phyloP scores from a whole-genome alignment of 2,888 invertebrate species.

The Andrena camellia region DNA sequence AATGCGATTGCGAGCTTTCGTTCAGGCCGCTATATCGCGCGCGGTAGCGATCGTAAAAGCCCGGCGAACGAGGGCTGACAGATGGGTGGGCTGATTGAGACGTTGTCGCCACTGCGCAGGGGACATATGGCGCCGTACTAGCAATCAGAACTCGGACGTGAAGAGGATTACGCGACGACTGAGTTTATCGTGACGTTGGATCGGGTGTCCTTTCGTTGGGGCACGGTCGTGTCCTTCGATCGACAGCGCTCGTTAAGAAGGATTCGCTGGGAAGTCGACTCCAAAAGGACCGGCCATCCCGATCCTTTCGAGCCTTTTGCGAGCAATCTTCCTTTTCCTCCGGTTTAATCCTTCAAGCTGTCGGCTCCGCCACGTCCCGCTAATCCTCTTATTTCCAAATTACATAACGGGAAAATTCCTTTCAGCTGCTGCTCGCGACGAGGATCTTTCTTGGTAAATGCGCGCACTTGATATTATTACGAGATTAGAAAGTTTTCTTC shows the following conservation, averaged over 20 bases:
- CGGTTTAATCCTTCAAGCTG: conserved; percentile 57
- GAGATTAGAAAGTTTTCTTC: neutral
- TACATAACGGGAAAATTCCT: conserved; percentile 30
- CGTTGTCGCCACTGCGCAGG: conserved; percentile 52
- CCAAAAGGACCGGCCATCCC: conserved; percentile 39
- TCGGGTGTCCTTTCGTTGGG: conserved; percentile 42
- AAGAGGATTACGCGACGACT: conserved; percentile 67
- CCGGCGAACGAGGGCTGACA: conserved; percentile 56
- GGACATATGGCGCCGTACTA: conserved; percentile 68
- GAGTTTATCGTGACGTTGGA: conserved; percentile 68
- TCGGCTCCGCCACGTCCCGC: conserved; percentile 44
- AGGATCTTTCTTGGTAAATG: neutral
- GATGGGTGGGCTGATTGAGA: conserved; percentile 71
- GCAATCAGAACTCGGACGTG: conserved; percentile 68
- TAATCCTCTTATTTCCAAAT: conserved; percentile 55
- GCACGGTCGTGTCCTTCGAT: conserved; percentile 39
- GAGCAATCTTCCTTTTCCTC: conserved; percentile 33
- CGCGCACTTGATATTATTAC: neutral
- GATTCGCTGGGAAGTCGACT: conserved; percentile 51
- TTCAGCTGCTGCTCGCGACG: neutral
- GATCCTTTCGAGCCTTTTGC: conserved; percentile 57
- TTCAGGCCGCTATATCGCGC: conserved; percentile 58
- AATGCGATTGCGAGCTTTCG: conserved; percentile 57
- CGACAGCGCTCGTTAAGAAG: conserved; percentile 61
- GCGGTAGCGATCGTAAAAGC: conserved; percentile 38